Evolutionary conservation across 2,797 vertebrate genomes (phyloP).

Genomic region (Cyclopterus lumpus): DNA sequence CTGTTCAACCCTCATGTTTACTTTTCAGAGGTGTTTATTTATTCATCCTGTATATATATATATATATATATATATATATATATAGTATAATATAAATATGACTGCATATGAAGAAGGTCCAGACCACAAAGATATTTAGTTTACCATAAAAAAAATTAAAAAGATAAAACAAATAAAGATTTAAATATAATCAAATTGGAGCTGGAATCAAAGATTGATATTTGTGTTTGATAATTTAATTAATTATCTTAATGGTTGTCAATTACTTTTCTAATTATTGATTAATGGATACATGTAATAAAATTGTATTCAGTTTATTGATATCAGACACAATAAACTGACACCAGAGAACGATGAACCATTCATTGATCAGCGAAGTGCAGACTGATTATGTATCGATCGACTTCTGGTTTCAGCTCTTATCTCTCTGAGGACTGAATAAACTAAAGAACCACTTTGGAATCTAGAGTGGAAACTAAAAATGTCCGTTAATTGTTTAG

Average conservation of each 20-base stretch:
- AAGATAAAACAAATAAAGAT: background rate
- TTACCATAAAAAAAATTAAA: too few species aligned
- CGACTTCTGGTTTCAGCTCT: background rate
- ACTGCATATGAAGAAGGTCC: background rate
- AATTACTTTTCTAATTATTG: background rate
- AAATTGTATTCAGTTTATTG: too few species aligned
- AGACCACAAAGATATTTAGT: too few species aligned
- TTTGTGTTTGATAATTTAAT: background rate
- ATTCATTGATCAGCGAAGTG: too few species aligned
- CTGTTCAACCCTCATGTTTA: background rate
- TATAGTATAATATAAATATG: background rate
- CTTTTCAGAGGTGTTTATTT: background rate
- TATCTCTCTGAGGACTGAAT: too few species aligned
- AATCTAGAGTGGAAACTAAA: background rate
- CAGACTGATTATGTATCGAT: background rate
- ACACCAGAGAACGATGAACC: too few species aligned
- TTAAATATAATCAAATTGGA: background rate
- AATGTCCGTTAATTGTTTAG: background rate
- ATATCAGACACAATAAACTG: too few species aligned
- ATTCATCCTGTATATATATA: background rate
- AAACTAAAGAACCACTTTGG: too few species aligned
- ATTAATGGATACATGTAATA: background rate
- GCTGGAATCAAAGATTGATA: background rate
- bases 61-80: too few species aligned
- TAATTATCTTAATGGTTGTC: background rate